Evolutionary conservation across 2,113 vertebrate genomes (phyloP).

Genomic region (Coracopsis vasa): DNA sequence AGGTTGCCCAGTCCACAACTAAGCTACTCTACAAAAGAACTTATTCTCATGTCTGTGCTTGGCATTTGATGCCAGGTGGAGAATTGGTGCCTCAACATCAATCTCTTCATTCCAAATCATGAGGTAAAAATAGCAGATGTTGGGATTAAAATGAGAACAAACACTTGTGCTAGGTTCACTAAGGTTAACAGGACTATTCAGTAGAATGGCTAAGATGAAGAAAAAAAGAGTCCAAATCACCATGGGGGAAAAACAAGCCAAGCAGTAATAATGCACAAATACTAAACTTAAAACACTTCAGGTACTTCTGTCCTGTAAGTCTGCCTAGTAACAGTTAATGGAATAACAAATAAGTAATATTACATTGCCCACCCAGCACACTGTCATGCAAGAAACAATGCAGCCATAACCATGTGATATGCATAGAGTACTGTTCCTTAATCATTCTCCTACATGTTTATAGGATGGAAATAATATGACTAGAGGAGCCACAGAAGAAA

Average conservation of each 20-base stretch:
- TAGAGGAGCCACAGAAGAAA: slow-evolving; percentile 26
- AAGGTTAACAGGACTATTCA: background rate
- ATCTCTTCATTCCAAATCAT: background rate
- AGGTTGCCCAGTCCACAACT: background rate
- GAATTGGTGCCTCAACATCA: background rate
- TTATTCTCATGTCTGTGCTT: background rate
- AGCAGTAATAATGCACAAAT: background rate
- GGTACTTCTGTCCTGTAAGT: background rate
- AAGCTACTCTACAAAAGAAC: background rate
- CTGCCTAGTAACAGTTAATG: background rate
- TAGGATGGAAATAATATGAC: slow-evolving; percentile 42
- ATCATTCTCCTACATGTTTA: slow-evolving; percentile 29
- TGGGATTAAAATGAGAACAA: background rate
- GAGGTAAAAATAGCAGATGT: background rate
- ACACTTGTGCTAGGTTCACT: background rate
- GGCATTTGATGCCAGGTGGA: background rate
- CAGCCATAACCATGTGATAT: background rate
- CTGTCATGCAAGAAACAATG: background rate
- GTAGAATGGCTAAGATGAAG: background rate
- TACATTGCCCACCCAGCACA: background rate
- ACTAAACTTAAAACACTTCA: background rate
- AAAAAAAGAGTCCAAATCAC: background rate
- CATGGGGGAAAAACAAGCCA: background rate
- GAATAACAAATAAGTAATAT: background rate
- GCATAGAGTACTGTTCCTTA: background rate